Percentiles rank a stretch among this genome's conserved stretches.
Conservation (phyloP, 2,888 invertebrate genomes). For the Apotomis betuletana region DNA sequence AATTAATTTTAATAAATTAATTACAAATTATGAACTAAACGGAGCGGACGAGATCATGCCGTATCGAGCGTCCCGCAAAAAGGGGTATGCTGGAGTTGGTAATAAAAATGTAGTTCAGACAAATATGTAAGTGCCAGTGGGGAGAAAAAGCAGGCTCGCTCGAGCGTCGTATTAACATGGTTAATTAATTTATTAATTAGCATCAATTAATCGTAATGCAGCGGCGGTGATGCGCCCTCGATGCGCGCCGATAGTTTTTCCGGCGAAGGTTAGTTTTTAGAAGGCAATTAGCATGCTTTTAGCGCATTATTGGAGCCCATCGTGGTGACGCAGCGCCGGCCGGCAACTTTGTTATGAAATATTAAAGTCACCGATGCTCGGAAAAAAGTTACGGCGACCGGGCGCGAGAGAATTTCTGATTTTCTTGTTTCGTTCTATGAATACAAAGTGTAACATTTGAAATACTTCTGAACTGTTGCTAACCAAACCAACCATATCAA, state of each 20-base stretch:
- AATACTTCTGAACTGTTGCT: neutral
- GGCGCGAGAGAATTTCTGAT: slow-evolving; percentile 57
- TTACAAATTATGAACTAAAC: slow-evolving; percentile 62
- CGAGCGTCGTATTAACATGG: slow-evolving; percentile 76
- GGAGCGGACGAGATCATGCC: slow-evolving; percentile 53
- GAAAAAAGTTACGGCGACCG: slow-evolving; percentile 53
- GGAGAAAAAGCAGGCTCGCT: slow-evolving; percentile 68
- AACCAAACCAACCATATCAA: neutral
- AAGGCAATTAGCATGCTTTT: slow-evolving; percentile 61
- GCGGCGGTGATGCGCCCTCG: slow-evolving; percentile 58
- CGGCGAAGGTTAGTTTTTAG: slow-evolving; percentile 67
- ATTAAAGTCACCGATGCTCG: slow-evolving; percentile 40
- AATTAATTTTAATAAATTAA: slow-evolving; percentile 71
- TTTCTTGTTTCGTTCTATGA: slow-evolving; percentile 51
- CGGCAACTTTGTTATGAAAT: slow-evolving; percentile 53
- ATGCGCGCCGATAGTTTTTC: slow-evolving; percentile 72
- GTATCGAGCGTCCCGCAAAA: slow-evolving; percentile 61
- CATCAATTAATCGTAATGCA: slow-evolving; percentile 77
- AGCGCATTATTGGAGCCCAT: slow-evolving; percentile 59
- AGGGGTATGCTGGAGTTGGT: slow-evolving; percentile 61
- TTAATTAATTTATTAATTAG: slow-evolving; percentile 82
- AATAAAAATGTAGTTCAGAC: slow-evolving; percentile 68
- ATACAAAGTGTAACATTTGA: slow-evolving; percentile 2
- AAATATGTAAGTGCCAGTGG: slow-evolving; percentile 61
- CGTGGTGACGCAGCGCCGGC: slow-evolving; percentile 51